Evolutionary conservation across 2,888 invertebrate species (phyloP).

Genomic region (Lagria hirta): DNA sequence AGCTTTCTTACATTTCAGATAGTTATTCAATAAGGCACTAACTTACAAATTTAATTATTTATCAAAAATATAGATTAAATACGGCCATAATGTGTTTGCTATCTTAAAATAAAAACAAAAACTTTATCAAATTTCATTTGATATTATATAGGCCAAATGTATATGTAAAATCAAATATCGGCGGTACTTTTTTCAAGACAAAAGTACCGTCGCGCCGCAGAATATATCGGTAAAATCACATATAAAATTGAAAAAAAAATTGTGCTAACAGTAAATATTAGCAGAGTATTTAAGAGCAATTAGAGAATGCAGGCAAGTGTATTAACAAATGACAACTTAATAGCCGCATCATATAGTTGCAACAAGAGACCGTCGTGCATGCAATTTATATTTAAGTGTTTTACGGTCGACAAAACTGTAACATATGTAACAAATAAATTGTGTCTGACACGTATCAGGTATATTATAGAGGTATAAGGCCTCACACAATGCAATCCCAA

Average conservation of each 20-base stretch:
- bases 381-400: conserved; percentile 27
- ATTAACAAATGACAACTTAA: conserved; percentile 27
- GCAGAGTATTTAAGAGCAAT: conserved; percentile 15
- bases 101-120: too few species aligned
- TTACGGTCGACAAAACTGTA: conserved; percentile 29
- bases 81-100: too few species aligned
- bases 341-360: conserved; percentile 24
- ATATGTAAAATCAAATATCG: too few species aligned
- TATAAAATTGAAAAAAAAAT: conserved; percentile 1
- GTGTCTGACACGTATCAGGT: conserved; percentile 24
- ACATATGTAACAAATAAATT: conserved; percentile 30
- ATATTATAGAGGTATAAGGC: conserved; percentile 21
- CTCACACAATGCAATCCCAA: conserved; percentile 27
- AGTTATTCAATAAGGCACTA: too few species aligned
- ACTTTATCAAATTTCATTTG: too few species aligned
- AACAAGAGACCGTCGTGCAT: conserved; percentile 25
- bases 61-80: too few species aligned
- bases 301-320: conserved; percentile 21
- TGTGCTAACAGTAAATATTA: conserved; percentile 3
- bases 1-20: too few species aligned
- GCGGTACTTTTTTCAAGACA: too few species aligned
- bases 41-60: too few species aligned
- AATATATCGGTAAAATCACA: not conserved
- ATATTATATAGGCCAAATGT: too few species aligned
- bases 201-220: too few species aligned